phyloP scores from a whole-genome alignment of 2,797 vertebrate genomes.

The Sebastes taczanowskii region DNA sequence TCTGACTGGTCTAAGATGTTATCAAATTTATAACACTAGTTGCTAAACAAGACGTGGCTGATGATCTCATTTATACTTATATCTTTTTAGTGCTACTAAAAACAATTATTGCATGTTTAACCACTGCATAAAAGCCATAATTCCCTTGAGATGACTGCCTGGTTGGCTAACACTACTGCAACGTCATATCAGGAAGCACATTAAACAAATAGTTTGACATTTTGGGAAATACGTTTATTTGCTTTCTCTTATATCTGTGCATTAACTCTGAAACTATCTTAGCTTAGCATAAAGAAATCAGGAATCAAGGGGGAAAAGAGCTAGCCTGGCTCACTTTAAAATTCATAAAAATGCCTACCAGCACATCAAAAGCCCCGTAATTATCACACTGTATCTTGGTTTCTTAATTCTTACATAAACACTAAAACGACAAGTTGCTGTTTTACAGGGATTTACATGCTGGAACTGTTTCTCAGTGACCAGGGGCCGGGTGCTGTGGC shows the following conservation, averaged over 20 bases:
- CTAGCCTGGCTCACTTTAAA: neutral
- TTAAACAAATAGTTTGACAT: no score
- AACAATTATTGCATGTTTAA: neutral
- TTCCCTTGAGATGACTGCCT: neutral
- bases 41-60: neutral
- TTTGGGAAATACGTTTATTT: neutral
- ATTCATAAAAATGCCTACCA: neutral
- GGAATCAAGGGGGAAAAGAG: neutral
- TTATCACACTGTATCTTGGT: neutral
- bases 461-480: neutral
- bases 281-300: neutral
- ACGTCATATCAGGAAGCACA: neutral
- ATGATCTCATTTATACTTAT: neutral
- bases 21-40: neutral
- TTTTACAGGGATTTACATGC: neutral
- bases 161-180: neutral
- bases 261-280: neutral
- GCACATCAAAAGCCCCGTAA: neutral
- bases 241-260: neutral
- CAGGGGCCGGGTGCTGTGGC: neutral
- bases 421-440: neutral
- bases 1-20: neutral
- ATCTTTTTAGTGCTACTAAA: neutral
- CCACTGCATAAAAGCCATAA: neutral
- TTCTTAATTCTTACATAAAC: neutral